Evolutionary conservation across 2,113 vertebrate genomes (phyloP).

Genomic region (Lipophrys pholis): DNA sequence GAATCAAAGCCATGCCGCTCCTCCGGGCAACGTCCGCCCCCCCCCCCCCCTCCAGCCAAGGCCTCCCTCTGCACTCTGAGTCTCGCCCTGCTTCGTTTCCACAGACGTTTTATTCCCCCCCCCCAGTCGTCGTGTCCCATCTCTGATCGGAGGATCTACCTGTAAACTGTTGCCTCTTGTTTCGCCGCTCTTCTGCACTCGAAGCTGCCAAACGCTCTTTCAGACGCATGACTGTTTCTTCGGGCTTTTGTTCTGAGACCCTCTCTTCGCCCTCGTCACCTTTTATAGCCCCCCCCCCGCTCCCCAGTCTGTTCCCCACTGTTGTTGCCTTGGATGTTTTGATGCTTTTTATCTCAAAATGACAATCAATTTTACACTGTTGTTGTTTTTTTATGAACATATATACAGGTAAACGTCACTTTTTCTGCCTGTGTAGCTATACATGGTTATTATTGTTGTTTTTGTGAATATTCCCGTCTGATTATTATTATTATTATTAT

Average conservation of each 20-base stretch:
- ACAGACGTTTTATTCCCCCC: slow-evolving; percentile 1
- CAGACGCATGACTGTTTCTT: slow-evolving; percentile 63
- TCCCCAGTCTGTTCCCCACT: slow-evolving; percentile 58
- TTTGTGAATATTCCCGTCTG: slow-evolving; percentile 72
- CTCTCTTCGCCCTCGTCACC: slow-evolving; percentile 19
- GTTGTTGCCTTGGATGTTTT: slow-evolving; percentile 83
- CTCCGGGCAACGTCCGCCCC: slow-evolving; percentile 27
- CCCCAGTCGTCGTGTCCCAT: too few relatives aligned
- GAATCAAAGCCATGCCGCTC: slow-evolving; percentile 75
- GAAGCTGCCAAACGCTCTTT: slow-evolving; percentile 76
- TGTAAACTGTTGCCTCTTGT: too few relatives aligned
- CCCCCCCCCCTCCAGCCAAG: slow-evolving; percentile 6
- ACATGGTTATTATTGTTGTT: slow-evolving; percentile 67
- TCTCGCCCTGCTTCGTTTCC: slow-evolving; percentile 1
- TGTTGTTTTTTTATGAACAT: slow-evolving; percentile 59
- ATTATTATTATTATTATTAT: slow-evolving; percentile 59
- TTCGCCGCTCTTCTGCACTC: slow-evolving; percentile 27
- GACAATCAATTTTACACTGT: slow-evolving; percentile 86
- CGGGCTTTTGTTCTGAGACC: slow-evolving; percentile 56
- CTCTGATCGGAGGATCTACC: too few relatives aligned
- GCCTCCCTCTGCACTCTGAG: slow-evolving; percentile 67
- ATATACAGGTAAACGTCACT: slow-evolving; percentile 61
- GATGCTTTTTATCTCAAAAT: slow-evolving; percentile 80
- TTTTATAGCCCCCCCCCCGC: slow-evolving; percentile 36
- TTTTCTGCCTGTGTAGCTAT: slow-evolving; percentile 74